Conservation (phyloP, 2,113 vertebrate genomes). For the Bolborhynchus lineola region DNA sequence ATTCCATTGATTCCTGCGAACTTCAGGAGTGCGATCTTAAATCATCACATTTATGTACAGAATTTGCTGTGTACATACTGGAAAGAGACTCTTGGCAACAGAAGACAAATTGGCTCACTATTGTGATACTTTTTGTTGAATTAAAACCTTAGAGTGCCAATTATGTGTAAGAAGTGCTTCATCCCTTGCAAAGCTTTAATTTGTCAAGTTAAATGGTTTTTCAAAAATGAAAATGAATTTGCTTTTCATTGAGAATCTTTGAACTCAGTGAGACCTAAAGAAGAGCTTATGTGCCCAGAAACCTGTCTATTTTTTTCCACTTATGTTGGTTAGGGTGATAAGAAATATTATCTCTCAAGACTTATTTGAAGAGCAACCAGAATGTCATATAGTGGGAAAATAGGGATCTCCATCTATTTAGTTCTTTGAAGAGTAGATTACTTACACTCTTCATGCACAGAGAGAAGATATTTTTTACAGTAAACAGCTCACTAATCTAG, state of each 20-base stretch:
- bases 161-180: conserved; percentile 21
- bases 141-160: conserved; percentile 38
- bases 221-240: conserved; percentile 43
- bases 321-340: neutral
- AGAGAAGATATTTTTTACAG: neutral
- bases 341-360: conserved; percentile 37
- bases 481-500: conserved; percentile 42
- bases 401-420: conserved; percentile 3
- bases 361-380: conserved; percentile 18
- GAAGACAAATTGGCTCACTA: neutral
- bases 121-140: neutral
- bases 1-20: neutral
- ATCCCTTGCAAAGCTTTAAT: conserved; percentile 13
- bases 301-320: neutral
- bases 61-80: neutral
- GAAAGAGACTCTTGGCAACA: neutral
- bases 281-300: conserved; percentile 2
- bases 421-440: conserved; percentile 43
- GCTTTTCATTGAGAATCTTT: conserved; percentile 22
- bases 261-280: conserved; percentile 20
- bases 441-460: neutral
- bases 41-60: neutral
- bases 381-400: neutral
- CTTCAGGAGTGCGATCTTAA: neutral
- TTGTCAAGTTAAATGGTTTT: conserved; percentile 25